These are phyloP conservation scores for Leptinotarsa peninsularis DNA, from an alignment of 2,888 invertebrate species.

Conservation along the genomic window DNA sequence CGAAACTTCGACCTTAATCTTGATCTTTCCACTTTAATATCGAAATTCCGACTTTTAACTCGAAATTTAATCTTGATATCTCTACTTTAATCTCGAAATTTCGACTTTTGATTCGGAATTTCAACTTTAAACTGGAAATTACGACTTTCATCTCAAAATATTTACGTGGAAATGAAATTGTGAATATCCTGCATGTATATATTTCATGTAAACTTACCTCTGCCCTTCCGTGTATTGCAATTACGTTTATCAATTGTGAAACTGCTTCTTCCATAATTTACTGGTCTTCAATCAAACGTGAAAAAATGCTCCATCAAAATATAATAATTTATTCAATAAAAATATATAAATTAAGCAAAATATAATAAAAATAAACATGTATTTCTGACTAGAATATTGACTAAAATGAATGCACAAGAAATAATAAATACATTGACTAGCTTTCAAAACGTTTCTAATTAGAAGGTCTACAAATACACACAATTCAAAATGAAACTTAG, in stretches of 20 bases:
- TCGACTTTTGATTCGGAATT: too few species aligned
- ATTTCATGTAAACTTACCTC: too few species aligned
- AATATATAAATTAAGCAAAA: slow-evolving; percentile 56
- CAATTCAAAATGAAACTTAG: slow-evolving; percentile 57
- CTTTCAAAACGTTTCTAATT: slow-evolving; percentile 52
- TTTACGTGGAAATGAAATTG: too few species aligned
- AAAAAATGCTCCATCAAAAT: slow-evolving; percentile 44
- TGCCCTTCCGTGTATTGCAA: not conserved
- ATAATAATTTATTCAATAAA: slow-evolving; percentile 58
- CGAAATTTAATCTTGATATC: too few species aligned
- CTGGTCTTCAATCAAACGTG: not conserved
- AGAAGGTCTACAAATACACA: slow-evolving; percentile 56
- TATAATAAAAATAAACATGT: slow-evolving; percentile 52
- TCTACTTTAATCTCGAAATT: too few species aligned
- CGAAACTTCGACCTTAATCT: too few species aligned
- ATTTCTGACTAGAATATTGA: slow-evolving; percentile 54
- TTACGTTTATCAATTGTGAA: not conserved
- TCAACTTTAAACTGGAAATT: too few species aligned
- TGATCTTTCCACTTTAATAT: too few species aligned
- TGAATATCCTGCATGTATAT: too few species aligned
- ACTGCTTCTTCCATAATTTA: not conserved
- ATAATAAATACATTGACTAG: slow-evolving; percentile 54
- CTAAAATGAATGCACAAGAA: slow-evolving; percentile 51
- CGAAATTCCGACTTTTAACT: too few species aligned
- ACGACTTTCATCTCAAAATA: too few species aligned